These are phyloP conservation scores for Lateolabrax maculatus DNA, from an alignment of 2,797 vertebrate genomes.

Conservation along the genomic window DNA sequence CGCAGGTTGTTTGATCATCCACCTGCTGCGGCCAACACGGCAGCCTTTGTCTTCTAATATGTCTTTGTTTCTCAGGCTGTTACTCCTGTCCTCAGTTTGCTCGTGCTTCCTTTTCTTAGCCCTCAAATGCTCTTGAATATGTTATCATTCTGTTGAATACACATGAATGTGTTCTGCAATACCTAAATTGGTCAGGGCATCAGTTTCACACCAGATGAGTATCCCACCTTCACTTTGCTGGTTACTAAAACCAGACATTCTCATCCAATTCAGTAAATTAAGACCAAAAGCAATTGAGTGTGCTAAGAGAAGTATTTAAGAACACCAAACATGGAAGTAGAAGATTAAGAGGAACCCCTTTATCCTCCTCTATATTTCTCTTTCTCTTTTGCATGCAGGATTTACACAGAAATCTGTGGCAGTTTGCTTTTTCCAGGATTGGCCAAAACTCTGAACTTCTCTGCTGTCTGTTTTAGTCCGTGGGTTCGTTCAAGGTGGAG, in stretches of 20 bases:
- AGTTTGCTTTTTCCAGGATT: constrained; percentile 38
- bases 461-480: neutral
- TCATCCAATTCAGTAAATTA: neutral
- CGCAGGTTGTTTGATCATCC: constrained; percentile 61
- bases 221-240: neutral
- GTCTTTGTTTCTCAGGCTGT: constrained; percentile 3
- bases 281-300: constrained; percentile 6
- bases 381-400: constrained; percentile 40
- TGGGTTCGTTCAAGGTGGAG: constrained; percentile 18
- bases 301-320: neutral
- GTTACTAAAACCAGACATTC: neutral
- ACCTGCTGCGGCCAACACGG: neutral
- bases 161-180: neutral
- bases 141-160: neutral
- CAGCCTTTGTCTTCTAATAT: neutral
- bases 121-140: constrained; percentile 11
- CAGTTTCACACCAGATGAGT: neutral
- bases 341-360: neutral
- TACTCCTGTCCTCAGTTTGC: neutral
- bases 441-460: neutral
- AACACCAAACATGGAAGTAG: neutral
- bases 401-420: too few species aligned
- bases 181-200: neutral
- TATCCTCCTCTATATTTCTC: neutral
- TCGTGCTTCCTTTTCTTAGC: neutral